Percentiles rank a stretch among this genome's conserved stretches.
Evolutionary conservation across 2,888 invertebrate species (phyloP).

Genomic region (Tethea ocularis): DNA sequence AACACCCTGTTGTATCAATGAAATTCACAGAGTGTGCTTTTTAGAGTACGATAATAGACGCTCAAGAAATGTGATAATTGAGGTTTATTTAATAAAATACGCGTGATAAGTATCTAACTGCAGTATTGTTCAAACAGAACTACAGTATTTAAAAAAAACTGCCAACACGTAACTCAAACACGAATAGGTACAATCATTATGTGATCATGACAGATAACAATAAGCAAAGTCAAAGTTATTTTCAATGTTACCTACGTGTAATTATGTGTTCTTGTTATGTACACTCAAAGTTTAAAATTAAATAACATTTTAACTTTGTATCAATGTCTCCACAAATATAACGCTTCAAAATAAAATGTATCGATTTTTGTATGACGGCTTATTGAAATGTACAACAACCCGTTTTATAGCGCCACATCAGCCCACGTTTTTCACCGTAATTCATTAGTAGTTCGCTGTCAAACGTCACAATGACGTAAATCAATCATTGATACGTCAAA

Average conservation of each 20-base stretch:
- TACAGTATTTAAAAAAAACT: not conserved
- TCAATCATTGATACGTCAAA: constrained; percentile 1
- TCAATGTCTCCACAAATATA: constrained; percentile 35
- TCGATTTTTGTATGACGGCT: not conserved
- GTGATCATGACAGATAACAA: not conserved
- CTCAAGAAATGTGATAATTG: too few species aligned
- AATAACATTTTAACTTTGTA: constrained; percentile 20
- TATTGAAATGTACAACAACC: not conserved
- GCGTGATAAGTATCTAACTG: too few species aligned
- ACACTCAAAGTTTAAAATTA: not conserved
- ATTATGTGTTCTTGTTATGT: not conserved
- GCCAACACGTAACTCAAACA: not conserved
- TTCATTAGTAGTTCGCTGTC: not conserved
- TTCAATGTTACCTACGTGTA: not conserved
- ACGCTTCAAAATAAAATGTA: not conserved
- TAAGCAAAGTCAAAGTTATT: not conserved
- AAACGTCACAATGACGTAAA: constrained; percentile 2
- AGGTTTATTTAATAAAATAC: too few species aligned
- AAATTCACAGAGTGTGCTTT: too few species aligned
- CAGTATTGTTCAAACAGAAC: not conserved
- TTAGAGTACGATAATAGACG: too few species aligned
- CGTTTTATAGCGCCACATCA: not conserved
- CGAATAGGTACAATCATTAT: not conserved
- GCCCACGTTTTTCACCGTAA: not conserved
- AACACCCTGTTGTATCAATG: too few species aligned